phyloP scores from a whole-genome alignment of 37 sponge, comb jelly and placozoan species.

The Agelas oroides region DNA sequence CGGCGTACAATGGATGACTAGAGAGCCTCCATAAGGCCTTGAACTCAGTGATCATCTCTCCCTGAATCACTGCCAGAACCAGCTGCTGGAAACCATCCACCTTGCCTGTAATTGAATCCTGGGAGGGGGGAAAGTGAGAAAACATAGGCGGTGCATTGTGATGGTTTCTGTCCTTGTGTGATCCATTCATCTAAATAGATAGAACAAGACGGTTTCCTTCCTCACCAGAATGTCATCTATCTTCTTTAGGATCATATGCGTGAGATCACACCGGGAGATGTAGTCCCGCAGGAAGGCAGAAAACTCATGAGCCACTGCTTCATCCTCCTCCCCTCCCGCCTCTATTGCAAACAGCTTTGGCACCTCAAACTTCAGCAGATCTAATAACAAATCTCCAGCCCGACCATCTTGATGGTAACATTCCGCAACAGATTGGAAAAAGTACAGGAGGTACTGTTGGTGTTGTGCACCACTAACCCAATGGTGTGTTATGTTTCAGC shows the following conservation, averaged over 20 bases:
- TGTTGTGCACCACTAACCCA: constrained; percentile 19
- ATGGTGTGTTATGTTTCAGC: too few relatives aligned
- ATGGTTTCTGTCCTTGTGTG: too few relatives aligned
- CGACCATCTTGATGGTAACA: constrained; percentile 29
- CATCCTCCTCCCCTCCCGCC: background rate
- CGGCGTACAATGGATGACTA: constrained; percentile 1
- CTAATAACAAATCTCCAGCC: constrained; percentile 33
- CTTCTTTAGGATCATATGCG: background rate
- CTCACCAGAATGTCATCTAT: constrained; percentile 29
- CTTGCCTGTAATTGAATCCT: constrained; percentile 27
- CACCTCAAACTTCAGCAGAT: constrained; percentile 57
- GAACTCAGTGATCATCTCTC: constrained; percentile 53
- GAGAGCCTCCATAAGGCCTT: background rate
- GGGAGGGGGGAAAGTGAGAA: too few relatives aligned
- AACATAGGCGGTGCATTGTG: too few relatives aligned
- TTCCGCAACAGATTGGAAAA: constrained; percentile 24
- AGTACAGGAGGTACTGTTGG: constrained; percentile 44
- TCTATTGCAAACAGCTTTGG: constrained; percentile 42
- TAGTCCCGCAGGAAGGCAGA: constrained; percentile 12
- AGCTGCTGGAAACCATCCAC: constrained; percentile 47
- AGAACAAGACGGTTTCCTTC: too few relatives aligned
- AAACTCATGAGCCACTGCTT: constrained; percentile 22
- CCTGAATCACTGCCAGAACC: constrained; percentile 18
- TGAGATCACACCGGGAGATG: constrained; percentile 38
- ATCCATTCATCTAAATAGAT: too few relatives aligned